phyloP scores from a whole-genome alignment of 2,113 vertebrate species.

The Cyanistes caeruleus region DNA sequence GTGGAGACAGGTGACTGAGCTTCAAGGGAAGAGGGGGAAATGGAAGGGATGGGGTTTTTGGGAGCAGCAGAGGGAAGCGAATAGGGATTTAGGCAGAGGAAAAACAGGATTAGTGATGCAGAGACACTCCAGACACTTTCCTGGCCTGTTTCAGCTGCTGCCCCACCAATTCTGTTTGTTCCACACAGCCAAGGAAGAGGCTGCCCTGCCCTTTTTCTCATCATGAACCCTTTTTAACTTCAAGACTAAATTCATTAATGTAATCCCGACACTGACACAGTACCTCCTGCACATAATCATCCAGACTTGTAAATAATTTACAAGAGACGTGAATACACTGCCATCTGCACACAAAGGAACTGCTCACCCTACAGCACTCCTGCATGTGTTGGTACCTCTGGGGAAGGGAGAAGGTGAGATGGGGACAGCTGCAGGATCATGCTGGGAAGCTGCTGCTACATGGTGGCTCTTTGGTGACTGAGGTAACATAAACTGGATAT shows the following conservation, averaged over 20 bases:
- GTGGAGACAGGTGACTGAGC: background rate
- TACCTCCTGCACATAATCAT: background rate
- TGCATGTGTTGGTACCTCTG: background rate
- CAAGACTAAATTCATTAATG: background rate
- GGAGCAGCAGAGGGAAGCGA: background rate
- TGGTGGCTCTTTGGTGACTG: background rate
- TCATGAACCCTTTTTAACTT: background rate
- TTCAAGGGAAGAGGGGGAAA: background rate
- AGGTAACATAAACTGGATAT: background rate
- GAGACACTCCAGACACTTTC: background rate
- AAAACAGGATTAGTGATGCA: background rate
- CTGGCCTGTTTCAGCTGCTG: background rate
- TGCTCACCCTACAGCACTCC: rapidly evolving
- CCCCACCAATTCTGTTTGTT: rapidly evolving
- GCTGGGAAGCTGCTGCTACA: rapidly evolving
- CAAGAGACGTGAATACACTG: rapidly evolving
- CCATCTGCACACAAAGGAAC: background rate
- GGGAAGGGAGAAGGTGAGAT: background rate
- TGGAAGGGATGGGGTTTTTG: background rate
- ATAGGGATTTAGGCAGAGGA: background rate
- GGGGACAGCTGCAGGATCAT: background rate
- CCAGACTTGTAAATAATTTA: background rate
- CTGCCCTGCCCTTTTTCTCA: background rate
- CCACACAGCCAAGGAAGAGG: background rate
- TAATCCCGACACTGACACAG: background rate